Conservation (phyloP, 2,888 invertebrate species). For the Poecilobothrus nobilitatus region DNA sequence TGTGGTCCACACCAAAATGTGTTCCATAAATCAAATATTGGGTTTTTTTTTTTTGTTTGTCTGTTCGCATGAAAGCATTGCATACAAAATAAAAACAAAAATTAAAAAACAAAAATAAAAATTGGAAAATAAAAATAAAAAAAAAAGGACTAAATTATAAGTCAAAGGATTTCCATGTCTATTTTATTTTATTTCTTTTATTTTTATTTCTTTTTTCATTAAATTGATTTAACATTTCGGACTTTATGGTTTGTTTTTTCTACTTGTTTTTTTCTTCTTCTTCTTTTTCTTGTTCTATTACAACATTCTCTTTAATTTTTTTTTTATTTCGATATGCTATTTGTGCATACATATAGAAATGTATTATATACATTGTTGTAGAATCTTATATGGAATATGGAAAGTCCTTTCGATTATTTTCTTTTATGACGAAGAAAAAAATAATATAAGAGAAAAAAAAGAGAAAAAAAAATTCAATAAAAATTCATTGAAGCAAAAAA, state of each 20-base stretch:
- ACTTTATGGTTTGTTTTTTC: not conserved
- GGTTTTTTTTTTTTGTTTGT: not conserved
- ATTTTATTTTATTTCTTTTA: not conserved
- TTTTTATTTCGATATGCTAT: no score
- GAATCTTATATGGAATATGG: no score
- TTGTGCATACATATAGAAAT: no score
- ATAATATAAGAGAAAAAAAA: no score
- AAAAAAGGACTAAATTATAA: not conserved
- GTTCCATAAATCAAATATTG: not conserved
- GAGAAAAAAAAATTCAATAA: not conserved
- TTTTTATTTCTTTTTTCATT: not conserved
- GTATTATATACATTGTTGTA: no score
- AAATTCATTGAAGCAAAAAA: not conserved
- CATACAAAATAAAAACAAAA: not conserved
- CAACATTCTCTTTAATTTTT: no score
- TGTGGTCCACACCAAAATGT: not conserved
- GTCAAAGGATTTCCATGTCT: not conserved
- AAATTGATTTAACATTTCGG: constrained; percentile 3
- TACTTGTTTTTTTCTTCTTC: not conserved
- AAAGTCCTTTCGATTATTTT: no score
- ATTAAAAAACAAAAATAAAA: not conserved
- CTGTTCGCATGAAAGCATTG: not conserved
- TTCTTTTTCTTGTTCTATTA: not conserved
- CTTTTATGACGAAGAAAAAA: no score
- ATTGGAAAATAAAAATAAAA: not conserved